A percentile compares a stretch with the other conserved stretches of the same genome.
phyloP scores from a whole-genome alignment of 2,113 vertebrate genomes.

The Lamprologus speciosus region DNA sequence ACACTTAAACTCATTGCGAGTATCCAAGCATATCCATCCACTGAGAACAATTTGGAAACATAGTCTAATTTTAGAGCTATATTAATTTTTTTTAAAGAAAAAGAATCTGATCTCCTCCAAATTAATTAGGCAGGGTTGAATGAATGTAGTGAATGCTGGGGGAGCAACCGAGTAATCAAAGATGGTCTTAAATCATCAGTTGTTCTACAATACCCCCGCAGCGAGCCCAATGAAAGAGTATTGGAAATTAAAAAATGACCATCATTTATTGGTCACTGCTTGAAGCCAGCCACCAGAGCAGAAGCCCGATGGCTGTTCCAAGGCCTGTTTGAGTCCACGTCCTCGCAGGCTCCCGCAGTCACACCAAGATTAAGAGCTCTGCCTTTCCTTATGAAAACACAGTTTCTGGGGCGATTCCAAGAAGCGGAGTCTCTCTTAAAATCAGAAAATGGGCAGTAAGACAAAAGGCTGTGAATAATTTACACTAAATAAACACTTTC shows the following conservation, averaged over 20 bases:
- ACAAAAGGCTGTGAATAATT: neutral
- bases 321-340: neutral
- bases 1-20: neutral
- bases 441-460: neutral
- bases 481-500: neutral
- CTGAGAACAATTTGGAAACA: neutral
- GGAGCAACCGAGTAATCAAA: constrained; percentile 44
- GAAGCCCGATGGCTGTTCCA: neutral
- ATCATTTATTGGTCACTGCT: constrained; percentile 25
- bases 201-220: constrained; percentile 23
- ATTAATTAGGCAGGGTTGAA: constrained; percentile 41
- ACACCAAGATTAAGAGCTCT: constrained; percentile 28
- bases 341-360: neutral
- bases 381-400: constrained; percentile 13
- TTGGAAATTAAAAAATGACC: constrained; percentile 40
- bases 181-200: constrained; percentile 43
- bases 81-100: constrained; percentile 28
- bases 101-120: constrained; percentile 41
- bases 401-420: neutral
- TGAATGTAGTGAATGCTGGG: constrained; percentile 17
- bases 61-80: constrained; percentile 18
- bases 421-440: neutral
- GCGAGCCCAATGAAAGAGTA: constrained; percentile 24
- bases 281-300: constrained; percentile 20
- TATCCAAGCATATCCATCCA: neutral